Evolutionary conservation across 2,888 invertebrate species (phyloP).

Genomic region (Tenthredo distinguenda): DNA sequence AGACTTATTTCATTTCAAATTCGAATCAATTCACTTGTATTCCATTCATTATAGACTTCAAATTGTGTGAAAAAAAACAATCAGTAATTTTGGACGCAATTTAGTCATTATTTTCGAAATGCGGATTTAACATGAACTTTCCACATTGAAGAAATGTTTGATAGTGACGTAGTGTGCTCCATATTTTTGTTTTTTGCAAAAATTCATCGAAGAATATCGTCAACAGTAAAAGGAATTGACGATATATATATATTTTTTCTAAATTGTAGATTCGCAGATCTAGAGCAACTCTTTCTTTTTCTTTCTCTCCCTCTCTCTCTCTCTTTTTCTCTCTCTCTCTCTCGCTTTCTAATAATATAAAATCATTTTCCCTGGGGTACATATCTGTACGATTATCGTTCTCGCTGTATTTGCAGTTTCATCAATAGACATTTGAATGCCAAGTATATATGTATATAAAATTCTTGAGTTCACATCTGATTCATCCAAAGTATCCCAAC

Average conservation of each 20-base stretch:
- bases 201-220: background rate
- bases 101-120: background rate
- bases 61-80: background rate
- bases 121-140: background rate
- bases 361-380: background rate
- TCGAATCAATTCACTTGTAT: background rate
- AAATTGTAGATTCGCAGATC: background rate
- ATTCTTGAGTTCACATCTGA: background rate
- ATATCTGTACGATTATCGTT: background rate
- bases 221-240: background rate
- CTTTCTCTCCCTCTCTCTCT: background rate
- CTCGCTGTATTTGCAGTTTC: background rate
- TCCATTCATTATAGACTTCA: background rate
- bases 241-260: background rate
- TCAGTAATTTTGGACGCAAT: background rate
- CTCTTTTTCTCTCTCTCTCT: background rate
- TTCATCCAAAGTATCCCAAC: background rate
- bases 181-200: background rate
- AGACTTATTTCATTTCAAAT: slow-evolving; percentile 17
- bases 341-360: background rate
- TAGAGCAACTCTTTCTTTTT: background rate
- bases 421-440: background rate
- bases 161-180: background rate
- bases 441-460: background rate
- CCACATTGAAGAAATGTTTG: background rate